These are phyloP conservation scores for Euclidia mi DNA, from an alignment of 2,888 invertebrate genomes.

Conservation along the genomic window DNA sequence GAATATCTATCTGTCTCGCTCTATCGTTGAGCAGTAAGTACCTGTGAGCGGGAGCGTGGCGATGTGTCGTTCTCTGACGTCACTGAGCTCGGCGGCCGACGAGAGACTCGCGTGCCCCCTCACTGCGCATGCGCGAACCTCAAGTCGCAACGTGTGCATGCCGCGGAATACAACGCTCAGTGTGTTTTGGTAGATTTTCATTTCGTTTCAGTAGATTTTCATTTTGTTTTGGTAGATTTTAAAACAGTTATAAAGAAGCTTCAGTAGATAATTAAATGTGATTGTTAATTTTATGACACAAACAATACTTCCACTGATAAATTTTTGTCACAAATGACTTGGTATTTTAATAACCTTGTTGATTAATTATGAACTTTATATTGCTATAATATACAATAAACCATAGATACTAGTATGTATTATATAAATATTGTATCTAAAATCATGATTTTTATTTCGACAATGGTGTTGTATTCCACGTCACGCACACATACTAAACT, in stretches of 20 bases:
- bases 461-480: slow-evolving; percentile 48
- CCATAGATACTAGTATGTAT: no score
- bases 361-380: no score
- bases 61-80: slow-evolving; percentile 70
- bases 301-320: no score
- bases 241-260: no score
- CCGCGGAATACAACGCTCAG: slow-evolving; percentile 50
- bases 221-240: slow-evolving; percentile 14
- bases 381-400: no score
- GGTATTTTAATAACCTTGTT: no score
- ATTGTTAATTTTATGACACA: no score
- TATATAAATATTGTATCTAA: neutral
- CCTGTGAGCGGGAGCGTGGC: slow-evolving; percentile 74
- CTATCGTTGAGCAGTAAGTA: slow-evolving; percentile 44
- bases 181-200: slow-evolving; percentile 6
- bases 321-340: no score
- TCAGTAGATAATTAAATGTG: no score
- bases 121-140: slow-evolving; percentile 83
- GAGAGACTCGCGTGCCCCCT: slow-evolving; percentile 85
- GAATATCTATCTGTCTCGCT: slow-evolving; percentile 10
- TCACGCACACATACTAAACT: slow-evolving; percentile 76
- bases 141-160: slow-evolving; percentile 53
- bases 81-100: slow-evolving; percentile 75
- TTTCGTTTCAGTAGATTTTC: neutral
- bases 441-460: neutral